Base-by-base conservation (phyloP, 2,797 vertebrate species). In the Varecia variegata region DNA sequence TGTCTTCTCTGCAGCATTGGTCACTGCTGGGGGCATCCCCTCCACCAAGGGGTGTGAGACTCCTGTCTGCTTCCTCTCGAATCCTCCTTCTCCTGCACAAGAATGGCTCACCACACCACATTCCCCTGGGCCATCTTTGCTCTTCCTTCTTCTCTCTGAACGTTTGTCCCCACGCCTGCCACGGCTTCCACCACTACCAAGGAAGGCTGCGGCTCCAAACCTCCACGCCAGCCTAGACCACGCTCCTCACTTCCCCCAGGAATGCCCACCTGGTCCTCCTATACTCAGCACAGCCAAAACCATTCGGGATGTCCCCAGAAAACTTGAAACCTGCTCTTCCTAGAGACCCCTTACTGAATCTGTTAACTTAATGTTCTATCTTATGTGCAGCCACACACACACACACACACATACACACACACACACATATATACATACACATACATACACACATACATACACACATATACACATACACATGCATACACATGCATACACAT, bases 41-140 rank as follows among this genome's bases (percentile, higher is more conserved):
- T 52, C 52, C 27, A 7, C 47, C 60, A 32, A 2, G 11, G 21
- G 20, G 5, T 0, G 0, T 0, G 0, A 1, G 38, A 27, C 25
- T 54, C 18, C 32, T 54, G 14, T 25, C 23, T 32, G 11, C n/a
- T 27, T 35, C 20, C 54, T 67, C 77, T 45, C 35, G 0, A 8
- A 4, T 1, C 65, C 32, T 15, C 21, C 25, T 7, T 3, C 32
- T 45, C 11, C 58, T 32, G 18, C 6, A n/a, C 3, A 30, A n/a
- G 15, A 54, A 30, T 43, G 45, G 27, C 23, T n/a, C 23, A 11
- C 32, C 13, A 3, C 18, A 11, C 5, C 50, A 4, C 0, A 5
- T 4, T 40, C 58, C 35, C 47, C 56, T 17, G 1, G 38, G 27
- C 65, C 35, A 32, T 15, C n/a, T 8, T 18, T 8, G 10, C 14